Evolutionary conservation across 2,113 vertebrate species (phyloP), one percentile per base, ranked within the genome.

Genomic region (Saccopteryx bilineata): DNA sequence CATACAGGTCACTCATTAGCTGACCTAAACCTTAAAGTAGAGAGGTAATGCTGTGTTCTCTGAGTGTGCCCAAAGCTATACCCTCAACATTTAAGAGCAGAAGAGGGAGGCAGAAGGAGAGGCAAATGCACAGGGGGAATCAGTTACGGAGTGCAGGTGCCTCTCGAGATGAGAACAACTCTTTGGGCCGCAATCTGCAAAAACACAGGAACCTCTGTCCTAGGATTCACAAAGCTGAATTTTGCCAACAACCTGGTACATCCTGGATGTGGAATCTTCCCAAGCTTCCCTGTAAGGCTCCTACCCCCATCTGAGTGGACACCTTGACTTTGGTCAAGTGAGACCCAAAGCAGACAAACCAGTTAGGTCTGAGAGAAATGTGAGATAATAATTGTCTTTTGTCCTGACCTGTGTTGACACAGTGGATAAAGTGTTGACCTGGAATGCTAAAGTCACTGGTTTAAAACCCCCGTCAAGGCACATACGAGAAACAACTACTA

Each of bases 161-260:
- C 52, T 50, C 26, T 17, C 0, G 18, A 24, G 60, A 12, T 4
- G 14, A 65, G 81, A 60, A 19, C 28, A 58, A 11, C 81, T n/a
- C 83, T 21, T 15, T 15, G 1, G 11, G 12, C 0, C 8, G 82
- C 14, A 54, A 23, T 61, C 31, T 23, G 50, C 17, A 74, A 75
- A 60, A n/a, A 79, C 46, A 60, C 8, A 19, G 63, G 39, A 15
- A 23, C 5, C 46, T 46, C 31, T 52, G 23, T 33, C 19, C 63
- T 9, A 5, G 1, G n/a, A 76, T 1, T 0, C 26, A 0, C 0
- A 3, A n/a, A 85, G 48, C n/a, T 65, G 69, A 61, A 24, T 50
- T 54, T n/a, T 46, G 80, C 48, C 87, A 68, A 79, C 52, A 46
- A 11, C 18, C 78, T 12, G 52, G 13, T 2, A 8, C 39, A 5